Evolutionary conservation across 2,888 invertebrate genomes (phyloP).

Genomic region (Oeneis ivallda): DNA sequence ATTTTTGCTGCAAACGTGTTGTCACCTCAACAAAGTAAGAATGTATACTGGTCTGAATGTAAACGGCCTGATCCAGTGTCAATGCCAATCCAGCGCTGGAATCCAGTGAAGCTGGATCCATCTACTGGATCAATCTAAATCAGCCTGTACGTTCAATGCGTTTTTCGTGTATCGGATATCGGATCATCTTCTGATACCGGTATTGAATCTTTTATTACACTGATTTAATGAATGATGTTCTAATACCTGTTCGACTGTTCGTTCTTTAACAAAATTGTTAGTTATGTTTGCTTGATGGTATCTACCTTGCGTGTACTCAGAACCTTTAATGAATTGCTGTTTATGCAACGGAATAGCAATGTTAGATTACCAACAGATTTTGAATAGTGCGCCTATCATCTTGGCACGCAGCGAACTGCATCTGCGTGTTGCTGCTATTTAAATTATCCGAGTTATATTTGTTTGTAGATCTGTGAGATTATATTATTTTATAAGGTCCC

Average conservation of each 20-base stretch:
- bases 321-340: neutral
- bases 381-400: slow-evolving; percentile 25
- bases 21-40: no score
- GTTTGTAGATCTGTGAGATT: slow-evolving; percentile 22
- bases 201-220: neutral
- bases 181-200: neutral
- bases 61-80: no score
- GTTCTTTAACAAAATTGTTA: neutral
- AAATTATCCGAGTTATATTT: slow-evolving; percentile 29
- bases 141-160: neutral
- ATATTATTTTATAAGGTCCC: neutral
- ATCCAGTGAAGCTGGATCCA: no score
- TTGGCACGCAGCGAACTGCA: slow-evolving; percentile 24
- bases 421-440: slow-evolving; percentile 33
- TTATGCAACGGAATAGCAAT: slow-evolving; percentile 2
- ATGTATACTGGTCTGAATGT: no score
- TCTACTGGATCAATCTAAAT: no score
- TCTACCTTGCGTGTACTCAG: neutral
- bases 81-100: no score
- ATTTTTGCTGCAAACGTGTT: no score
- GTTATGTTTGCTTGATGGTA: neutral
- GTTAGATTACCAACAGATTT: slow-evolving; percentile 2
- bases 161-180: neutral
- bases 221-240: neutral
- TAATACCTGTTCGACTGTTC: neutral